phyloP scores from a whole-genome alignment of 2,797 vertebrate species.

The Myotis myotis region DNA sequence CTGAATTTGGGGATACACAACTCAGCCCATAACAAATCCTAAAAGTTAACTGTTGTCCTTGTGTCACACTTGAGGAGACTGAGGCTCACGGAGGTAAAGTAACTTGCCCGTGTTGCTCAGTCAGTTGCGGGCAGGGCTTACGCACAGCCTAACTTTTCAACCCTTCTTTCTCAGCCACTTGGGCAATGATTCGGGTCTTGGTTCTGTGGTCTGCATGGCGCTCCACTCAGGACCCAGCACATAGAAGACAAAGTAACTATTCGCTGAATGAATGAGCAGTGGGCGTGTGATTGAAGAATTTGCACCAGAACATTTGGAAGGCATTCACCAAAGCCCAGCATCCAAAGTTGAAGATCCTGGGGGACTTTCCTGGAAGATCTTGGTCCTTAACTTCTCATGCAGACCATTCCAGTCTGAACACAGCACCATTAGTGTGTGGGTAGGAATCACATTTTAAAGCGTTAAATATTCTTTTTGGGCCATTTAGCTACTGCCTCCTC shows the following conservation, averaged over 20 bases:
- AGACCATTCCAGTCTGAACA: not conserved
- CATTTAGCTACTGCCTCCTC: not conserved
- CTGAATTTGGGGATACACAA: not conserved
- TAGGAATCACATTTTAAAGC: not conserved
- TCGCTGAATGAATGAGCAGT: not conserved
- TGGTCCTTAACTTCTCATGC: not conserved
- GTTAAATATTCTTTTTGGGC: slow-evolving; percentile 2
- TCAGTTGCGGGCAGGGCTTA: not conserved
- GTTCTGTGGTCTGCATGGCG: not conserved
- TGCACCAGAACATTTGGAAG: not conserved
- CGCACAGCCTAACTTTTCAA: not conserved
- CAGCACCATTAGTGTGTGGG: not conserved
- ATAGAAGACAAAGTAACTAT: too few relatives aligned
- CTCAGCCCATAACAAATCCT: too few relatives aligned
- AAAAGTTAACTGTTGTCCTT: not conserved
- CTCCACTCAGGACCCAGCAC: not conserved
- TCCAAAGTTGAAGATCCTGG: not conserved
- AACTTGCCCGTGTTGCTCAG: not conserved
- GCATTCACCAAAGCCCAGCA: not conserved
- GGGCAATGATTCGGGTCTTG: not conserved
- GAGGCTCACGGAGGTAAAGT: not conserved
- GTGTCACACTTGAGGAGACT: not conserved
- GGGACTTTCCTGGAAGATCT: not conserved
- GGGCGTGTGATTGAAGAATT: not conserved
- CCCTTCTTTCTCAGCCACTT: not conserved